Percentiles rank a stretch among this genome's conserved stretches.
Conservation (phyloP, 2,888 invertebrate genomes). For the Andrena praecox region DNA sequence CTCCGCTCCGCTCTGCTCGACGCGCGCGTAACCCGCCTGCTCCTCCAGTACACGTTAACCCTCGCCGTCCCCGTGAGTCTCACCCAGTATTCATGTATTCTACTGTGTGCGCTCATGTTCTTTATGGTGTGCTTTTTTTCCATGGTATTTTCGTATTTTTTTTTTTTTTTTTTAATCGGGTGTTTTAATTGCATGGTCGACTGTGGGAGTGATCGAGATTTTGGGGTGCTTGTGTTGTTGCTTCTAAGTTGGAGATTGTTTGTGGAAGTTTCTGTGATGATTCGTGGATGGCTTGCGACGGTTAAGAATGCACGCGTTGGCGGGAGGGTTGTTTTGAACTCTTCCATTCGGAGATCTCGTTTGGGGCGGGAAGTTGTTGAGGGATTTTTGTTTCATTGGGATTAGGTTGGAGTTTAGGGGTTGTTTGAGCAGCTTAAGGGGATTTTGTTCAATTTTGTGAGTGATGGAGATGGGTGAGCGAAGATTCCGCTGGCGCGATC, state of each 20-base stretch:
- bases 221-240: not conserved
- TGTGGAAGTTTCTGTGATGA: not conserved
- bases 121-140: not conserved
- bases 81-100: conserved; percentile 13
- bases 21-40: conserved; percentile 6
- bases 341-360: not conserved
- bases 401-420: not conserved
- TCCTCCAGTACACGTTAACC: not conserved
- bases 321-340: conserved; percentile 1
- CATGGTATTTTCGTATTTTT: not conserved
- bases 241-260: not conserved
- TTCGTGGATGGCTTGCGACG: not conserved
- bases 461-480: too few relatives aligned
- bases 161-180: not conserved
- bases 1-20: not conserved
- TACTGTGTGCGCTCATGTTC: not conserved
- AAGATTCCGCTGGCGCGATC: too few relatives aligned
- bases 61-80: conserved; percentile 14
- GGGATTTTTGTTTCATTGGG: not conserved
- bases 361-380: not conserved
- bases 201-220: not conserved
- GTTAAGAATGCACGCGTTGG: not conserved
- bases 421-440: not conserved
- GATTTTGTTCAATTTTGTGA: too few relatives aligned
- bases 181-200: not conserved